Conservation (phyloP, 2,113 vertebrate genomes). For the Turdus rufiventris region DNA sequence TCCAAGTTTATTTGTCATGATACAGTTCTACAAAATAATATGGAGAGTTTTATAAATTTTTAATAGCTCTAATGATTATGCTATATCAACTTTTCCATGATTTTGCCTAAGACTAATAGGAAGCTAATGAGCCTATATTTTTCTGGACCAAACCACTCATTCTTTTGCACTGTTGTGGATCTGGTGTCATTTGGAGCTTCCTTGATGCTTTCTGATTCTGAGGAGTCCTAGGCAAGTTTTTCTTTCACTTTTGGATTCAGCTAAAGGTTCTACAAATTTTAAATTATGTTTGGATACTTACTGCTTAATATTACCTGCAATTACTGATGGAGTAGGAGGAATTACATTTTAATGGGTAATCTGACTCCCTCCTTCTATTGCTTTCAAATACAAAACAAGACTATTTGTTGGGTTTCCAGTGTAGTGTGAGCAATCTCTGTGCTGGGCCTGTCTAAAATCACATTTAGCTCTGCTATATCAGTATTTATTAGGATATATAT, state of each 20-base stretch:
- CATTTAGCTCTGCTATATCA: neutral
- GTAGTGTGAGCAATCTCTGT: neutral
- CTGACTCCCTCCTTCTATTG: neutral
- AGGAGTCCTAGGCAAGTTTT: neutral
- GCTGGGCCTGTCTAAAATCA: neutral
- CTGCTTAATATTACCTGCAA: neutral
- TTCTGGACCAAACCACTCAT: neutral
- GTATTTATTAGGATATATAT: neutral
- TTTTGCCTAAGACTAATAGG: neutral
- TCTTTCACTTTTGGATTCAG: neutral
- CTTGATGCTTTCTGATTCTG: neutral
- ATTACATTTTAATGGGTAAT: neutral
- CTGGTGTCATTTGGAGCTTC: neutral
- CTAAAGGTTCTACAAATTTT: neutral
- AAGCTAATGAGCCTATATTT: neutral
- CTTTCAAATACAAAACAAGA: neutral
- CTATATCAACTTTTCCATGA: neutral
- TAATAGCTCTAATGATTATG: neutral
- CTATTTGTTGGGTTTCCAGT: neutral
- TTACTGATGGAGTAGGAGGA: constrained; percentile 10
- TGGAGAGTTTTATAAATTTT: neutral
- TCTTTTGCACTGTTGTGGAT: neutral
- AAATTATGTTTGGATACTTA: neutral
- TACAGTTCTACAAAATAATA: neutral
- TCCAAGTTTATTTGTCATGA: neutral